Conservation (phyloP, 1,140 invertebrate genomes). For the Eupeodes corollae region DNA sequence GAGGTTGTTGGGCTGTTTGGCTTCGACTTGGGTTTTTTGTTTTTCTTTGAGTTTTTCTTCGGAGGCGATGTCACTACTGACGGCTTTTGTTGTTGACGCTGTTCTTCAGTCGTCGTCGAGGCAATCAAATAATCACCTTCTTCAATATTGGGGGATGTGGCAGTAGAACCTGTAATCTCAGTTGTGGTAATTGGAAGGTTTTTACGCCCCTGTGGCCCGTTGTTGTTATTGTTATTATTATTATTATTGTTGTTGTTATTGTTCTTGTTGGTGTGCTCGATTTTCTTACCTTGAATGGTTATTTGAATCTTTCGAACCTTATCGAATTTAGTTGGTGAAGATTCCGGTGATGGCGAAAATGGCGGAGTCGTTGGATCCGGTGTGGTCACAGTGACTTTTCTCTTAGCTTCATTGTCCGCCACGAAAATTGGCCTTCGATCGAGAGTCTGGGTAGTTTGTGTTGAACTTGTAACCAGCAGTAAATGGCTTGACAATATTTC, state of each 20-base stretch:
- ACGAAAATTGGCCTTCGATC: neutral
- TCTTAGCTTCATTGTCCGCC: neutral
- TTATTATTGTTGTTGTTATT: slow-evolving; percentile 1
- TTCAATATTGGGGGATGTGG: slow-evolving; percentile 12
- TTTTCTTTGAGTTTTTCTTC: slow-evolving; percentile 2
- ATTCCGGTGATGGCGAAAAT: too few species aligned
- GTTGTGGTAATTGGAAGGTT: slow-evolving; percentile 7
- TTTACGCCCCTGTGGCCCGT: slow-evolving; percentile 1
- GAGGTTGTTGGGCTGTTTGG: neutral
- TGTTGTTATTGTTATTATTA: slow-evolving; percentile 1
- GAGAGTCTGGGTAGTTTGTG: neutral
- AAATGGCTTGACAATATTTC: neutral
- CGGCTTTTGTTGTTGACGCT: neutral
- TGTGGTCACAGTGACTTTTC: neutral
- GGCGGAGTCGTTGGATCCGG: neutral
- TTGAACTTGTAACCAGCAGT: neutral
- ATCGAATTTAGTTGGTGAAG: neutral
- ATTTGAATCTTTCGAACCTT: slow-evolving; percentile 16
- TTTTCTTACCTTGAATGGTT: slow-evolving; percentile 32
- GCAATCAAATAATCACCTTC: slow-evolving; percentile 22
- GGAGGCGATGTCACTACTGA: neutral
- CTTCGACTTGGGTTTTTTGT: slow-evolving; percentile 3
- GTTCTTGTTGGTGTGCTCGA: slow-evolving; percentile 11
- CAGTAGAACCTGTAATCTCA: neutral
- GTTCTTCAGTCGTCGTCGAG: slow-evolving; percentile 16